Evolutionary conservation across 2,888 invertebrate species (phyloP).

Genomic region (Trachelus tabidus): DNA sequence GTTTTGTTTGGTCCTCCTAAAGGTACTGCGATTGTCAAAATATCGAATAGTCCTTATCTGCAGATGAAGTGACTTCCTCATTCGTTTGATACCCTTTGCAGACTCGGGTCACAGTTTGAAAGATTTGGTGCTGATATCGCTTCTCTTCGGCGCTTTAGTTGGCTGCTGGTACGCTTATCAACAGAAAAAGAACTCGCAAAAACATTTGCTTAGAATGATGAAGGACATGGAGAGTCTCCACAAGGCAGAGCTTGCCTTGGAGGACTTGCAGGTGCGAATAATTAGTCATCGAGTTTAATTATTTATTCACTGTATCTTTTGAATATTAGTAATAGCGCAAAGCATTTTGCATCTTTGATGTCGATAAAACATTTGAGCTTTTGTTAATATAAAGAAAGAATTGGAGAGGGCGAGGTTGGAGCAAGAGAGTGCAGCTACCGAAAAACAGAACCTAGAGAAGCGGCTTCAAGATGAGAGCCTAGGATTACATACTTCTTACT

Average conservation of each 20-base stretch:
- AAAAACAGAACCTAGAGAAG: constrained; percentile 85
- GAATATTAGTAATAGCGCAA: neutral
- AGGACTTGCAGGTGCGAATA: constrained; percentile 79
- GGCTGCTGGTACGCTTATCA: constrained; percentile 93
- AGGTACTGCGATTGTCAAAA: constrained; percentile 71
- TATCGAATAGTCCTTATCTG: constrained; percentile 3
- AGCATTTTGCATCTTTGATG: neutral
- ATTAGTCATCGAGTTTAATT: neutral
- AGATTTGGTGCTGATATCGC: constrained; percentile 87
- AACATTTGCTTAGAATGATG: constrained; percentile 90
- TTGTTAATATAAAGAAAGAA: constrained; percentile 67
- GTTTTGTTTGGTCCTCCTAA: constrained; percentile 98
- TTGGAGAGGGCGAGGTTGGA: constrained; percentile 86
- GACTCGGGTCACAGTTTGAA: constrained; percentile 86
- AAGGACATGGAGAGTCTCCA: constrained; percentile 93
- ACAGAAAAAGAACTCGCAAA: constrained; percentile 88
- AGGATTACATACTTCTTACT: constrained; percentile 79
- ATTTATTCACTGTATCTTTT: neutral
- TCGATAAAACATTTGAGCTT: constrained; percentile 62
- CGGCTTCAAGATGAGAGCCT: constrained; percentile 81
- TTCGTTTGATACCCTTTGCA: constrained; percentile 53
- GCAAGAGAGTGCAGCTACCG: constrained; percentile 84
- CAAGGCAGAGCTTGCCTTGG: constrained; percentile 88
- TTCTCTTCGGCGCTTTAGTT: constrained; percentile 85
- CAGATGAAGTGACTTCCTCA: neutral